Conservation (phyloP, 2,113 vertebrate species). For the Boulengerochromis microlepis region DNA sequence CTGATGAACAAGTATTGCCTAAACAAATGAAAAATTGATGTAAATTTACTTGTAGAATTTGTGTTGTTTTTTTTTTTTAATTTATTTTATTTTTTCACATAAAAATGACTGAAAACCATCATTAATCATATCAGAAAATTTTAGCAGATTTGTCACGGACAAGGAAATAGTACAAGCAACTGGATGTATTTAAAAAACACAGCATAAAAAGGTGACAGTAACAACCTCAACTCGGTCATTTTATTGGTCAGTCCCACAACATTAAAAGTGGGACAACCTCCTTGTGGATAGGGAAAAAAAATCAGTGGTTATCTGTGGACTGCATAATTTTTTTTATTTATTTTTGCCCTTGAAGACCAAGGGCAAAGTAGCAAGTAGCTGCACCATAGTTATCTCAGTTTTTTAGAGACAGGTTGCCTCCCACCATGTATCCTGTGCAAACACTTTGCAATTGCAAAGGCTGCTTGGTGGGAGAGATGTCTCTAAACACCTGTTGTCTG, state of each 20-base stretch:
- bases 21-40: neutral
- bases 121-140: neutral
- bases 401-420: neutral
- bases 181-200: neutral
- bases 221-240: neutral
- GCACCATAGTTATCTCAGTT: neutral
- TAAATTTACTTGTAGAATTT: neutral
- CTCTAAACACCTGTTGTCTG: neutral
- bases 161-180: neutral
- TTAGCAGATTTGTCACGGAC: neutral
- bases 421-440: neutral
- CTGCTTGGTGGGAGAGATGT: neutral
- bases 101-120: neutral
- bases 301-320: neutral
- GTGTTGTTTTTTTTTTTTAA: rapidly evolving
- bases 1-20: neutral
- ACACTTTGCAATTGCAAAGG: neutral
- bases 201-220: neutral
- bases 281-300: neutral
- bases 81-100: neutral
- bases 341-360: neutral
- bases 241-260: neutral
- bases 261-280: neutral
- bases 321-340: neutral
- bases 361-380: neutral